phyloP scores from a whole-genome alignment of 2,888 invertebrate species.

The Drosophila birchii region DNA sequence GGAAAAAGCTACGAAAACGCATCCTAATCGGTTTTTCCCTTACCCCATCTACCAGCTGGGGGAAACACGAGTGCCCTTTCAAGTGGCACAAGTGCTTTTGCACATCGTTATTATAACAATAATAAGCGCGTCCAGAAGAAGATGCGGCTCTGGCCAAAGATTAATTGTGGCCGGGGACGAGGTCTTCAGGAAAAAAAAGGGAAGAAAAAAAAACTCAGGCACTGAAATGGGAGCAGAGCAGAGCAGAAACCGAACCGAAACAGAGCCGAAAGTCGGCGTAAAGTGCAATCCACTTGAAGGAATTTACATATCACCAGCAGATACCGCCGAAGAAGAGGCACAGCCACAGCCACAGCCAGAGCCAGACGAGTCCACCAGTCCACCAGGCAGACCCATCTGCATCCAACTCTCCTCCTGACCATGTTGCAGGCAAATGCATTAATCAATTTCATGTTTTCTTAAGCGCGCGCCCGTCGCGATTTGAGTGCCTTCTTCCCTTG shows the following conservation, averaged over 20 bases:
- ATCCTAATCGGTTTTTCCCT: slow-evolving; percentile 28
- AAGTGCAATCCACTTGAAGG: slow-evolving; percentile 81
- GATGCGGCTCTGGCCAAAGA: slow-evolving; percentile 70
- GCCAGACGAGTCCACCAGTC: neutral
- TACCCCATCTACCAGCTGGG: slow-evolving; percentile 4
- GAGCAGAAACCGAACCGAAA: slow-evolving; percentile 3
- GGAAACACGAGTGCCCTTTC: slow-evolving; percentile 60
- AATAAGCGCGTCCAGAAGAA: slow-evolving; percentile 69
- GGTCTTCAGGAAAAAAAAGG: slow-evolving; percentile 42
- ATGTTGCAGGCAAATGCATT: slow-evolving; percentile 79
- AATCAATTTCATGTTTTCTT: slow-evolving; percentile 81
- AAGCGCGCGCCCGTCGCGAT: slow-evolving; percentile 78
- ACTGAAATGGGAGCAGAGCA: slow-evolving; percentile 64
- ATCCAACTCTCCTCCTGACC: slow-evolving; percentile 51
- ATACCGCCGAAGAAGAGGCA: slow-evolving; percentile 47
- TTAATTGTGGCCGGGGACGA: slow-evolving; percentile 71
- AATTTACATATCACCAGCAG: slow-evolving; percentile 80
- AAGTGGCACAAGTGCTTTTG: slow-evolving; percentile 83
- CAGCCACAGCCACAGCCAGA: neutral
- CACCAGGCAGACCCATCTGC: slow-evolving; percentile 17
- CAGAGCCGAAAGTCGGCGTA: slow-evolving; percentile 61
- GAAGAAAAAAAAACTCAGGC: slow-evolving; percentile 33
- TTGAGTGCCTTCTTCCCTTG: slow-evolving; percentile 61
- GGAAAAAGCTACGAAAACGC: slow-evolving; percentile 23
- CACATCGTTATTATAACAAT: slow-evolving; percentile 84